phyloP scores from a whole-genome alignment of 2,797 vertebrate genomes.

The Carapus acus region DNA sequence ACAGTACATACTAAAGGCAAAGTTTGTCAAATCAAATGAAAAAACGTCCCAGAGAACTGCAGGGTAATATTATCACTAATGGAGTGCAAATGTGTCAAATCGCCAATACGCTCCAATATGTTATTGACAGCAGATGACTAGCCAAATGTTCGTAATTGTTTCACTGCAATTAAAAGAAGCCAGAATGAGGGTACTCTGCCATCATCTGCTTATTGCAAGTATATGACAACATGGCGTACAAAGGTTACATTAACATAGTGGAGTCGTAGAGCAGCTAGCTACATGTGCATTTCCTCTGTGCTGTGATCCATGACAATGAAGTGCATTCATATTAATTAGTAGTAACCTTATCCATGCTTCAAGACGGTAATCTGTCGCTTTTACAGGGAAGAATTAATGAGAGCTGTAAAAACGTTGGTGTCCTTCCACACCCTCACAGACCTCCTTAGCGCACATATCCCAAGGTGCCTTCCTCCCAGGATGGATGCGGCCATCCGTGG shows the following conservation, averaged over 20 bases:
- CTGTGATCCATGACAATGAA: conserved; percentile 70
- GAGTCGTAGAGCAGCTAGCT: conserved; percentile 35
- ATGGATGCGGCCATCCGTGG: conserved; percentile 36
- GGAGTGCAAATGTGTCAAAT: too few relatives aligned
- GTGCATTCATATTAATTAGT: conserved; percentile 64
- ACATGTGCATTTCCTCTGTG: conserved; percentile 52
- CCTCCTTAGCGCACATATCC: conserved; percentile 20
- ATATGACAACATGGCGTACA: conserved; percentile 49
- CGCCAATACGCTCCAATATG: neutral
- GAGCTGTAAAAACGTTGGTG: conserved; percentile 9
- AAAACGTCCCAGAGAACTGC: too few relatives aligned
- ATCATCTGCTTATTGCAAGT: conserved; percentile 40
- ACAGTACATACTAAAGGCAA: too few relatives aligned
- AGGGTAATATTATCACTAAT: too few relatives aligned
- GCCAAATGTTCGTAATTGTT: conserved; percentile 5
- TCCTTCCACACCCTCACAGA: conserved; percentile 6
- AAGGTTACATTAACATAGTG: conserved; percentile 74
- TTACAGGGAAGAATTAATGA: conserved; percentile 32
- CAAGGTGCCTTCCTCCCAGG: conserved; percentile 39
- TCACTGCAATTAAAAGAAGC: conserved; percentile 25
- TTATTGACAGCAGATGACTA: conserved; percentile 5
- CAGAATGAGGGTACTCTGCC: conserved; percentile 14
- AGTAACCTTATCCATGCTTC: conserved; percentile 47
- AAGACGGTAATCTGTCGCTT: conserved; percentile 42
- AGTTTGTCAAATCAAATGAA: too few relatives aligned